Evolutionary conservation across 2,888 invertebrate genomes (phyloP).

Genomic region (Rhingia campestris): DNA sequence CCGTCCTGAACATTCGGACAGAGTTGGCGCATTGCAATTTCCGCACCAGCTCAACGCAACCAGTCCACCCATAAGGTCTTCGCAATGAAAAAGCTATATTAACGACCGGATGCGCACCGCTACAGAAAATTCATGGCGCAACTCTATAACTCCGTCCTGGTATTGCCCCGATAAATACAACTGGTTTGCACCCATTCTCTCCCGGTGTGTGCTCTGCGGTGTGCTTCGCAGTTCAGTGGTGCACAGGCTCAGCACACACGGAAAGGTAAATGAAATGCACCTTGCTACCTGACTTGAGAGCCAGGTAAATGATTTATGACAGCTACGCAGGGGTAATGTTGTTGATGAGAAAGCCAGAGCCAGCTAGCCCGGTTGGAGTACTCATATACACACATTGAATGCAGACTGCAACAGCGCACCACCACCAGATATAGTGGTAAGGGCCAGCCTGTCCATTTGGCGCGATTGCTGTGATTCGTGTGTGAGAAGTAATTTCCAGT

Average conservation of each 20-base stretch:
- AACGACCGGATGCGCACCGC: constrained; percentile 73
- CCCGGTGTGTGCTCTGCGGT: constrained; percentile 10
- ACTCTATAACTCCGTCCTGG: constrained; percentile 64
- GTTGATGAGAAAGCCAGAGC: constrained; percentile 67
- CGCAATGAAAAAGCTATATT: constrained; percentile 48
- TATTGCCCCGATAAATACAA: constrained; percentile 70
- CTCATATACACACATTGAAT: constrained; percentile 13
- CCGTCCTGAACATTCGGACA: constrained; percentile 3
- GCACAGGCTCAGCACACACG: constrained; percentile 22
- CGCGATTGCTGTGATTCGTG: constrained; percentile 66
- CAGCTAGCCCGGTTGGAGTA: constrained; percentile 17
- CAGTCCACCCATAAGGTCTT: constrained; percentile 65
- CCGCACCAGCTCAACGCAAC: constrained; percentile 40
- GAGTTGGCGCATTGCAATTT: constrained; percentile 41
- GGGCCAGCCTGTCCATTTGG: constrained; percentile 69
- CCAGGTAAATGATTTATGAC: constrained; percentile 72
- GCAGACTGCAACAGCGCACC: not conserved
- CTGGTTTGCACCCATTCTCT: constrained; percentile 64
- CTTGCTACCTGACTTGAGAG: constrained; percentile 74
- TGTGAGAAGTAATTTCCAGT: constrained; percentile 72
- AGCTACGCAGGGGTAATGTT: constrained; percentile 67
- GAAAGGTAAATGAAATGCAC: constrained; percentile 70
- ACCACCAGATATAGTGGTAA: constrained; percentile 13
- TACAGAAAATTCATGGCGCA: constrained; percentile 69
- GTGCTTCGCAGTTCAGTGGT: constrained; percentile 5